Base-by-base conservation (phyloP, 2,888 invertebrate species). In the Campopleginae sp. region DNA sequence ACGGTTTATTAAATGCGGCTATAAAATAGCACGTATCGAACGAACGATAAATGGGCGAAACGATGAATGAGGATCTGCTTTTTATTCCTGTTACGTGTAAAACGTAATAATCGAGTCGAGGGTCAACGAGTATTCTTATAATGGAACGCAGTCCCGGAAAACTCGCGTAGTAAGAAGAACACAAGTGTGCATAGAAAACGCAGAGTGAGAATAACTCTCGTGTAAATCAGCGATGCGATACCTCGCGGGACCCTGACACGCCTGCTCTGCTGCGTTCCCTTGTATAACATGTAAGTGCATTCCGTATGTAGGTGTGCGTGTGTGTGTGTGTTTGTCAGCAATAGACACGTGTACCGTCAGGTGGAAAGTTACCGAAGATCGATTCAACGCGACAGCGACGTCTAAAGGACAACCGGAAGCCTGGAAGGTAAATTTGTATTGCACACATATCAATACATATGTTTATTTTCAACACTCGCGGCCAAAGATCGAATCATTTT, bases 301-400 rank as follows among this genome's bases (percentile, higher is more conserved):
- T 14, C 5, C 44, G 38, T 70, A 23, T 33, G 66, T 75, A 33
- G 33, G 66, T 12, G 51, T 23, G 23, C 27, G n/a, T 51, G 70
- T 66, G 31, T 48, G 33, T 63, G 27, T 44, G 27, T 46, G n/a
- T 23, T 51, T 46, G 78, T 75, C 38, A 38, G 3, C 65, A 38
- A 65, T 7, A 65, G 65, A 27, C 27, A 58, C 38, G 38, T 65
- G 38, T 6, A 65, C 65, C 71, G 72, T 68, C 77, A 68, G 77
- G 82, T 80, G 82, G 85, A 85, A 85, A 82, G 80, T 85, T 82
- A 80, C 82, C 72, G 27, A 19, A 51, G 44, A 82, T 85, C 82
- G 82, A 82, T 85, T 80, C 51, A 51, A 70, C 77, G 61, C 72
- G 61, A 48, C 76, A 42, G 17, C 77, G 80, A 81, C 82, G 76